Evolutionary conservation across 2,888 invertebrate genomes (phyloP).

Genomic region (Lochmaea capreae): DNA sequence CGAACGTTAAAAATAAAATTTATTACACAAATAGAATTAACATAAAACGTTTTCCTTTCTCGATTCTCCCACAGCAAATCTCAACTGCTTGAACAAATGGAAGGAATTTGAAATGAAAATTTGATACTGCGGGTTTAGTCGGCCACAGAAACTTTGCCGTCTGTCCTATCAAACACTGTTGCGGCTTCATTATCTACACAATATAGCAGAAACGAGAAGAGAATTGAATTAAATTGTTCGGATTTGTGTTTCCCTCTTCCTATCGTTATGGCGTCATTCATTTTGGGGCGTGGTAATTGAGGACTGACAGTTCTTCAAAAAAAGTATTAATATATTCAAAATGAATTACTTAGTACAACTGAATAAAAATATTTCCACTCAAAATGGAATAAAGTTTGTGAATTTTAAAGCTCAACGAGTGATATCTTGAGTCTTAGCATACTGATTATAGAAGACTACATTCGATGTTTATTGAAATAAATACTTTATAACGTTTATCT

Average conservation of each 20-base stretch:
- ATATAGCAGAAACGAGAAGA: slow-evolving; percentile 39
- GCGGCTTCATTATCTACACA: slow-evolving; percentile 42
- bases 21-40: not conserved
- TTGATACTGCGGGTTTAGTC: slow-evolving; percentile 36
- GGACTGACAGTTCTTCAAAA: slow-evolving; percentile 4
- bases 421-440: too few species aligned
- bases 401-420: too few species aligned
- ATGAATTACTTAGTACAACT: not conserved
- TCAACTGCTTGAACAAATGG: slow-evolving; percentile 29
- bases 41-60: slow-evolving; percentile 3
- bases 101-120: slow-evolving; percentile 38
- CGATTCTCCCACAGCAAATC: slow-evolving; percentile 17
- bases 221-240: slow-evolving; percentile 39
- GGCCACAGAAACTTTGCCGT: slow-evolving; percentile 35
- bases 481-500: too few species aligned
- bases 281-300: slow-evolving; percentile 24
- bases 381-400: too few species aligned
- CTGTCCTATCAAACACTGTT: slow-evolving; percentile 37
- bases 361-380: too few species aligned
- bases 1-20: not conserved
- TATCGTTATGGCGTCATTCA: slow-evolving; percentile 30
- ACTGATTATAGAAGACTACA: too few species aligned
- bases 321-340: not conserved
- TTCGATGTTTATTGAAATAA: too few species aligned
- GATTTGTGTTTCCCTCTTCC: slow-evolving; percentile 34